These are phyloP conservation scores for Platysternon megacephalum DNA, from an alignment of 2,113 vertebrate genomes.

Conservation along the genomic window DNA sequence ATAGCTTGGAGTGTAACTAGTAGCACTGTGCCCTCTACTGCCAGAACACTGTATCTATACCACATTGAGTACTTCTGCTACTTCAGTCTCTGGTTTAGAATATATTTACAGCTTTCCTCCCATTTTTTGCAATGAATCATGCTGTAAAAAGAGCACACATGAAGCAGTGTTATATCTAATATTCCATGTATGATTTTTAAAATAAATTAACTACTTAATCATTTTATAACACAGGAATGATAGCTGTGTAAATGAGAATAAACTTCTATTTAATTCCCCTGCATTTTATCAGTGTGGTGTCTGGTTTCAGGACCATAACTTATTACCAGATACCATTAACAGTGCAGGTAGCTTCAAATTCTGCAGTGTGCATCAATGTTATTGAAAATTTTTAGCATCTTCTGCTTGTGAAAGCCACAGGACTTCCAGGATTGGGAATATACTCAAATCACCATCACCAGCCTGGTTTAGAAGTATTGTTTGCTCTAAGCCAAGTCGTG, in stretches of 20 bases:
- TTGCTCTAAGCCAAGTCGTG: background rate
- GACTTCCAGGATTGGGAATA: background rate
- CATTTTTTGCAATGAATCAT: background rate
- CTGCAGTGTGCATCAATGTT: background rate
- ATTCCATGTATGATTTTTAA: accelerated
- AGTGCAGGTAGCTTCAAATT: background rate
- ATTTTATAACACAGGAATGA: background rate
- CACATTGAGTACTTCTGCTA: background rate
- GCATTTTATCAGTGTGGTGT: background rate
- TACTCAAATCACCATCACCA: background rate
- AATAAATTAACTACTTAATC: background rate
- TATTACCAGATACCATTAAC: background rate
- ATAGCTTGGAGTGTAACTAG: accelerated
- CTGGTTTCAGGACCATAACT: background rate
- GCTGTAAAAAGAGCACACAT: background rate
- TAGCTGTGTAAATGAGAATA: background rate
- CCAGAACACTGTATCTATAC: background rate
- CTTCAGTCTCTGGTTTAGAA: background rate
- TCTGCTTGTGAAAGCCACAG: background rate
- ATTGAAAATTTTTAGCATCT: background rate
- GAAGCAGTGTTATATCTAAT: accelerated
- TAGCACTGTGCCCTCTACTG: slow-evolving; percentile 67
- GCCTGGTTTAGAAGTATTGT: background rate
- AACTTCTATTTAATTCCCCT: background rate
- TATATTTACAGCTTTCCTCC: background rate